A percentile compares a stretch with the other conserved stretches of the same genome.
Conservation (phyloP, 2,888 invertebrate genomes). For the Perizoma flavofasciatum region DNA sequence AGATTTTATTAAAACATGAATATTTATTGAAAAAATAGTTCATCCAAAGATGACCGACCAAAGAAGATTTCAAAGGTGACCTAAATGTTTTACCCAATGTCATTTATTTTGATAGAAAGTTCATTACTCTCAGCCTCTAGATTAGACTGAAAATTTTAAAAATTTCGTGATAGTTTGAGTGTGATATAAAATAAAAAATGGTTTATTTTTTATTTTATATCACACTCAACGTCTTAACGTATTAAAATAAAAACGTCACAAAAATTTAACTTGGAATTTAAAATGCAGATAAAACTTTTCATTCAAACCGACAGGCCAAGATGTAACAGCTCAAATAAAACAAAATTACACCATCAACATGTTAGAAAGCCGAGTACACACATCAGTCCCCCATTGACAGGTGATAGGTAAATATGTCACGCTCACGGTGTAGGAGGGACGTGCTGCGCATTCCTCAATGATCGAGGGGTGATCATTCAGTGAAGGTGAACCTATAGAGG, state of each 20-base stretch:
- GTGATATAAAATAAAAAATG: too few relatives aligned
- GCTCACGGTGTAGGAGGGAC: slow-evolving; percentile 20
- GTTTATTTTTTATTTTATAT: too few relatives aligned
- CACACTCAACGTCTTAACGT: too few relatives aligned
- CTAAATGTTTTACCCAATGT: too few relatives aligned
- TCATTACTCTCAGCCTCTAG: too few relatives aligned
- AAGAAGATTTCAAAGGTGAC: too few relatives aligned
- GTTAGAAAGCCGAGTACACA: slow-evolving; percentile 24
- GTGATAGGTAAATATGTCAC: slow-evolving; percentile 50
- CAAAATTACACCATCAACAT: slow-evolving; percentile 24
- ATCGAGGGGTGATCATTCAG: slow-evolving; percentile 20
- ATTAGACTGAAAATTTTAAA: too few relatives aligned
- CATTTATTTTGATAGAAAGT: too few relatives aligned
- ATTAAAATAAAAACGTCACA: neutral
- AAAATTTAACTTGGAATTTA: neutral
- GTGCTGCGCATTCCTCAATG: slow-evolving; percentile 18
- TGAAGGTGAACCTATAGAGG: slow-evolving; percentile 4
- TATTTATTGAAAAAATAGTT: too few relatives aligned
- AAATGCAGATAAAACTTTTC: neutral
- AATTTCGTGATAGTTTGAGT: too few relatives aligned
- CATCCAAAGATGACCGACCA: too few relatives aligned
- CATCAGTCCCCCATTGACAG: slow-evolving; percentile 37
- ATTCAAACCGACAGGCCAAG: slow-evolving; percentile 6
- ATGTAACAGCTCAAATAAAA: slow-evolving; percentile 21
- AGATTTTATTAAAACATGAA: too few relatives aligned